Conservation (phyloP, 2,888 invertebrate genomes). For the Nebria brevicollis region DNA sequence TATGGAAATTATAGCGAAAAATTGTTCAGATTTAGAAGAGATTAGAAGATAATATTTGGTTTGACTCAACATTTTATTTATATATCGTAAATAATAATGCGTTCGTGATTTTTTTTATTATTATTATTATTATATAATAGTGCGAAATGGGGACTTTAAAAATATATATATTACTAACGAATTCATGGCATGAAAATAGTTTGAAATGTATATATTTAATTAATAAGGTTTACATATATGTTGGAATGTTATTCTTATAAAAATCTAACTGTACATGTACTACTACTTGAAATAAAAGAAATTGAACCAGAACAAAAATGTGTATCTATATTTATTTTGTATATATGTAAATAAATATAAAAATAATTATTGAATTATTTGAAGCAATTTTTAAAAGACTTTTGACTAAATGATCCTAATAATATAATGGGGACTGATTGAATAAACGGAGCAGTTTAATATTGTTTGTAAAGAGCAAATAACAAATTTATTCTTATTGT, state of each 20-base stretch:
- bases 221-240: too few relatives aligned
- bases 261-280: too few relatives aligned
- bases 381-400: not conserved
- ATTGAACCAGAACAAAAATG: too few relatives aligned
- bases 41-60: conserved; percentile 23
- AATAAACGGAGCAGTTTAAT: not conserved
- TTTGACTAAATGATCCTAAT: not conserved
- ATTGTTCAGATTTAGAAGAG: conserved; percentile 25
- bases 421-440: not conserved
- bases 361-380: not conserved
- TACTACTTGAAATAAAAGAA: too few relatives aligned
- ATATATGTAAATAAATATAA: not conserved
- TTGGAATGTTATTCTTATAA: too few relatives aligned
- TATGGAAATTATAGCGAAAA: conserved; percentile 31
- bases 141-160: not conserved
- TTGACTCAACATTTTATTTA: not conserved
- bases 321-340: too few relatives aligned
- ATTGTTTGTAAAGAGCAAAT: not conserved
- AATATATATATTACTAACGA: not conserved
- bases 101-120: not conserved
- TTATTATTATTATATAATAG: not conserved
- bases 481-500: not conserved
- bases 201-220: too few relatives aligned
- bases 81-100: not conserved
- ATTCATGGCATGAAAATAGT: too few relatives aligned